phyloP scores from a whole-genome alignment of 1,140 invertebrate species.

The Gonatopus flavifemur region DNA sequence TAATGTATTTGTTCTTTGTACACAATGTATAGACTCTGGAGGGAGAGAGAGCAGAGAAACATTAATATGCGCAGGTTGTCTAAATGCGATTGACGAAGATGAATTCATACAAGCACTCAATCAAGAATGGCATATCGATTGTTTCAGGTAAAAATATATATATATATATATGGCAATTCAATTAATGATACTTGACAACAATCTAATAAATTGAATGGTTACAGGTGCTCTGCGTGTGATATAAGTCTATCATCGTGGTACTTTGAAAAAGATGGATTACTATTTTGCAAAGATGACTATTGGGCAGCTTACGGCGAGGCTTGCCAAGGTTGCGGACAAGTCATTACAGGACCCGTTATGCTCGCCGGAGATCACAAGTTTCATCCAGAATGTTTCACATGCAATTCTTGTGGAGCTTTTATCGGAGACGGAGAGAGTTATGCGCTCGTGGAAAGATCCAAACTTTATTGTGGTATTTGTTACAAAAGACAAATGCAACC shows the following conservation, averaged over 20 bases:
- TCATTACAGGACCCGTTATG: constrained; percentile 93
- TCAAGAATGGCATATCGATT: constrained; percentile 86
- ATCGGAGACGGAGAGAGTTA: constrained; percentile 92
- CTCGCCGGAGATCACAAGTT: constrained; percentile 91
- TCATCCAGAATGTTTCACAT: constrained; percentile 94
- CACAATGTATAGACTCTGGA: constrained; percentile 47
- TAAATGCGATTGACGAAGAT: constrained; percentile 72
- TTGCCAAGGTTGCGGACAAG: constrained; percentile 83
- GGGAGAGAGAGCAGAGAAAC: constrained; percentile 43
- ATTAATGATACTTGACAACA: not conserved
- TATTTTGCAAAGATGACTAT: constrained; percentile 90
- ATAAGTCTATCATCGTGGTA: constrained; percentile 85
- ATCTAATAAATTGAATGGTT: no score
- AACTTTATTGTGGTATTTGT: constrained; percentile 74
- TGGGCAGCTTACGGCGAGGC: constrained; percentile 84
- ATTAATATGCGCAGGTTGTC: constrained; percentile 69
- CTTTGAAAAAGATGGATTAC: constrained; percentile 86
- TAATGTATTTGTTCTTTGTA: constrained; percentile 1
- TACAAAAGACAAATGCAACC: constrained; percentile 60
- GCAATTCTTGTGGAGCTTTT: constrained; percentile 75
- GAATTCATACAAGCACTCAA: constrained; percentile 77
- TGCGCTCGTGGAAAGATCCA: constrained; percentile 84
- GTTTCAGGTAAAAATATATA: constrained; percentile 68
- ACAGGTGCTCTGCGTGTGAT: constrained; percentile 86
- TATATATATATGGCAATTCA: constrained; percentile 4